Base-by-base conservation (phyloP, 2,888 invertebrate species). In the Cataglyphis cursor region DNA sequence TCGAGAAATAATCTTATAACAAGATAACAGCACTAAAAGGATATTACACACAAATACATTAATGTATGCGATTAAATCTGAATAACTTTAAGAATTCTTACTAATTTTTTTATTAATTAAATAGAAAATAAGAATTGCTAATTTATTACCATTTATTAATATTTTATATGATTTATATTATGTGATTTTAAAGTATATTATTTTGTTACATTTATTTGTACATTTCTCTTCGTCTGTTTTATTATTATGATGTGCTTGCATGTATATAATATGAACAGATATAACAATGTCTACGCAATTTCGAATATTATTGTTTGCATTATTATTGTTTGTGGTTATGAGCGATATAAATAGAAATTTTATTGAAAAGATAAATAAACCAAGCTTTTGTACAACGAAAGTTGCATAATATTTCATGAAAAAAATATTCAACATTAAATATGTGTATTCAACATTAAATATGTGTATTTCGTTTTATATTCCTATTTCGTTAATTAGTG, bases 361-460 rank as follows among this genome's bases (percentile, higher is more conserved):
- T 66, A 24, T 44, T 38, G 18, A 38, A 38, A 21, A 31, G 57
- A 57, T 41, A 41, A 68, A 68, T 57, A 76, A 57, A 15, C 28
- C 28, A n/a, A 76, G 15, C 51, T 80, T 61, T 70, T 61, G 24
- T 15, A 41, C 59, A 48, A 48, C n/a, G 4, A 38, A 54, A 64
- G 48, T 51, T 24, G 10, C 3, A 41, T 12, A 24, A 15, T 9
- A 61, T 48, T 78, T 59, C 6, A 65, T 10, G 41, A 1, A 44
- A 31, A 66, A 78, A 59, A 64, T 35, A 35, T 35, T 59, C 24
- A 64, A 3, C 24, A n/a, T 15, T 76, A 66, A 41, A 76, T 65
- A 75, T 64, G 12, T 64, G 24, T 24, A 24, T 24, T 24, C 24
- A 24, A 24, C 24, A 24, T 12, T 75, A 68, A 41, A 76, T 66